Evolutionary conservation across 2,113 vertebrate species (phyloP).

Genomic region (Apaloderma vittatum): DNA sequence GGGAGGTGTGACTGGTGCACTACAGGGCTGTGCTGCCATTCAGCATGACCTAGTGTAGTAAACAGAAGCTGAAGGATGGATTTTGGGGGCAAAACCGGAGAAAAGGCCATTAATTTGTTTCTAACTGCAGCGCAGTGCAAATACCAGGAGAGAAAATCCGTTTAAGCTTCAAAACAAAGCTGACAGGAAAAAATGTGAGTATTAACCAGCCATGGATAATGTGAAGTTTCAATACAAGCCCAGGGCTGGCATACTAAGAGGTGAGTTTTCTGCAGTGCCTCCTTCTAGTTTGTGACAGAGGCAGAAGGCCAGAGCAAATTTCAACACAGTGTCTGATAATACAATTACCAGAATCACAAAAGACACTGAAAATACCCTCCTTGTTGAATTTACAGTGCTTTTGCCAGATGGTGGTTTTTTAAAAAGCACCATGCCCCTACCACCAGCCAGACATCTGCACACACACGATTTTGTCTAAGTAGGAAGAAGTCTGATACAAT

Average conservation of each 20-base stretch:
- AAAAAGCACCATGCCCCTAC: neutral
- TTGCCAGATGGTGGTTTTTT: neutral
- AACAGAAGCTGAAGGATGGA: neutral
- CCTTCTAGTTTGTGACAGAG: neutral
- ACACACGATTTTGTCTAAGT: neutral
- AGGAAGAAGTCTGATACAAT: neutral
- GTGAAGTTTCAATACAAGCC: neutral
- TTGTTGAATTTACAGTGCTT: neutral
- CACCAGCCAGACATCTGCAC: neutral
- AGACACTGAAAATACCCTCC: neutral
- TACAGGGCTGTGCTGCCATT: too few relatives aligned
- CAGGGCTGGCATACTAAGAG: neutral
- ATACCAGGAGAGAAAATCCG: rapidly evolving
- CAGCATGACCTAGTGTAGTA: neutral
- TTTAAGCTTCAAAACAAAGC: neutral
- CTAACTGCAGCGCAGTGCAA: neutral
- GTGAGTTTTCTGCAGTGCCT: neutral
- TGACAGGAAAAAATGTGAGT: neutral
- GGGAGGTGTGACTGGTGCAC: too few relatives aligned
- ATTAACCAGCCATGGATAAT: neutral
- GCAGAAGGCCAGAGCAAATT: neutral
- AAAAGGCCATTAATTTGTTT: neutral
- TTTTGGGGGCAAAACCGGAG: neutral
- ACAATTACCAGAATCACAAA: neutral
- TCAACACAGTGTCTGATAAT: neutral